Percentiles rank a stretch among this genome's conserved stretches.
phyloP scores from a whole-genome alignment of 1,140 invertebrate genomes.

The Drosophila azteca region DNA sequence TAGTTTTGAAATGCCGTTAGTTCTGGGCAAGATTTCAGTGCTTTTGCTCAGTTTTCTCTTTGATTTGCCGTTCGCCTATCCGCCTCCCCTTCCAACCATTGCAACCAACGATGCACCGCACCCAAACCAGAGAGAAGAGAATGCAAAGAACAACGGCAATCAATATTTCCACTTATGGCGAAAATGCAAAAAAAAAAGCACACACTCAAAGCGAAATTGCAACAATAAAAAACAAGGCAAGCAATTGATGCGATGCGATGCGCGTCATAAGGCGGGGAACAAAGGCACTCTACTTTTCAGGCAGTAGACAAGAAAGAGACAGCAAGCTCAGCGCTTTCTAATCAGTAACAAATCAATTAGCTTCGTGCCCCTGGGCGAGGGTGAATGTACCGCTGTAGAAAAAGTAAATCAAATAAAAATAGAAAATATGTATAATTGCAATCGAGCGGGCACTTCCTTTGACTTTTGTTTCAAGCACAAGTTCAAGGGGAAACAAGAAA shows the following conservation, averaged over 20 bases:
- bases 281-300: constrained; percentile 34
- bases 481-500: too few species aligned
- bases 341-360: constrained; percentile 71
- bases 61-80: background rate
- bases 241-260: constrained; percentile 36
- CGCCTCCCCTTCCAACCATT: constrained; percentile 2
- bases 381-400: constrained; percentile 55
- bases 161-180: constrained; percentile 64
- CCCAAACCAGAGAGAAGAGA: background rate
- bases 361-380: constrained; percentile 8
- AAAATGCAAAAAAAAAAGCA: constrained; percentile 45
- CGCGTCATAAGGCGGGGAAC: constrained; percentile 57
- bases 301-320: constrained; percentile 15
- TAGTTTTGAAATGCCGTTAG: constrained; percentile 12
- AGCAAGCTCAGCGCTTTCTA: constrained; percentile 47
- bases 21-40: background rate
- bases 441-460: constrained; percentile 25
- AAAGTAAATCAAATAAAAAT: constrained; percentile 6
- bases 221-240: constrained; percentile 26
- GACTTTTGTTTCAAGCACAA: constrained; percentile 4
- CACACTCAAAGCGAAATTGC: constrained; percentile 26
- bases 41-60: background rate
- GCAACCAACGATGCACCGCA: constrained; percentile 51
- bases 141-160: constrained; percentile 39
- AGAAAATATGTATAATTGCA: constrained; percentile 8